Percentiles rank a stretch among this genome's conserved stretches.
Evolutionary conservation across 2,888 invertebrate species (phyloP).

Genomic region (Adelphocoris suturalis): DNA sequence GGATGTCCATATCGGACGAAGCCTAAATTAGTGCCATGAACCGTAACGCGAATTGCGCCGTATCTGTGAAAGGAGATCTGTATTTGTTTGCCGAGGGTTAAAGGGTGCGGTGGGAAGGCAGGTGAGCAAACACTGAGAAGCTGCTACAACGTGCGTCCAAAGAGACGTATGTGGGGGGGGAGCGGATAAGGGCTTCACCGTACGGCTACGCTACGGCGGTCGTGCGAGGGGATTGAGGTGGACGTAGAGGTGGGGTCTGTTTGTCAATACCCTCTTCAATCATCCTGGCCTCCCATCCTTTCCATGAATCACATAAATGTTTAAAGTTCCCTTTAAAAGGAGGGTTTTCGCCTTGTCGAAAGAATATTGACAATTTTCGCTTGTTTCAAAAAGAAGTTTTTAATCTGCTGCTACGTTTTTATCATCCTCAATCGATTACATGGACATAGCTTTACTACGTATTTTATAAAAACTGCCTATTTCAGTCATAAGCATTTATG

Average conservation of each 20-base stretch:
- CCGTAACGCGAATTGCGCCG: constrained; percentile 41
- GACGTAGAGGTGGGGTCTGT: not conserved
- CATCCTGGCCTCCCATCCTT: not conserved
- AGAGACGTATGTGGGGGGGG: constrained; percentile 6
- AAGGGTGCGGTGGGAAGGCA: constrained; percentile 39
- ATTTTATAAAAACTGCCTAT: too few species aligned
- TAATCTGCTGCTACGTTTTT: too few species aligned
- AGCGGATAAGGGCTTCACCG: not conserved
- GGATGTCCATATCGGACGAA: not conserved
- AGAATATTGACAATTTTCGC: not conserved
- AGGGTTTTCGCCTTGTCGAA: not conserved
- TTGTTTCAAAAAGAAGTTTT: not conserved
- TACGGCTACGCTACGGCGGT: not conserved
- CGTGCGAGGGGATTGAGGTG: constrained; percentile 25
- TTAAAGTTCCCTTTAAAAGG: constrained; percentile 6
- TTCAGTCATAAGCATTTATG: too few species aligned
- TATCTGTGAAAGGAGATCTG: constrained; percentile 36
- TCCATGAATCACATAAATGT: constrained; percentile 7
- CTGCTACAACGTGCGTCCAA: constrained; percentile 9
- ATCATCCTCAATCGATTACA: too few species aligned
- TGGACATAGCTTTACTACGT: too few species aligned
- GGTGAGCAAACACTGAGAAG: constrained; percentile 48
- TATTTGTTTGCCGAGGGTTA: constrained; percentile 17
- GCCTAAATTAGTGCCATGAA: not conserved
- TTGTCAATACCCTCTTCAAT: constrained; percentile 31